Conservation (phyloP, 1,140 invertebrate species). For the Aleiodes sp. region DNA sequence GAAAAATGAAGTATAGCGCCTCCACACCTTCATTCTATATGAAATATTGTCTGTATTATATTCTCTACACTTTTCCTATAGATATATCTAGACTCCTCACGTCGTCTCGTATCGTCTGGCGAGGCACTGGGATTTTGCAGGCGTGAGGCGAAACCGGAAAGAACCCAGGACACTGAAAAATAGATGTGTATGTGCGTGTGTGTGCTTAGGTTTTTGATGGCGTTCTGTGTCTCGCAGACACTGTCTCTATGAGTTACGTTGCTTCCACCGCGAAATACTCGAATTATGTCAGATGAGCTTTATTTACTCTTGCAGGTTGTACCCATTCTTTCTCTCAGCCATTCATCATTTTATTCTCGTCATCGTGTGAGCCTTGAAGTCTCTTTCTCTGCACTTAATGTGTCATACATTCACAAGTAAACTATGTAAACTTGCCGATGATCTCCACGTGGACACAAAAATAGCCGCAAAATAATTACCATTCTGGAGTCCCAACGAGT, state of each 20-base stretch:
- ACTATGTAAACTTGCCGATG: no score
- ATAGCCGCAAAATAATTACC: no score
- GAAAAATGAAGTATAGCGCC: slow-evolving; percentile 15
- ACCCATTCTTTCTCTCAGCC: not conserved
- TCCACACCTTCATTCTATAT: not conserved
- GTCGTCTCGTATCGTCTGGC: slow-evolving; percentile 28
- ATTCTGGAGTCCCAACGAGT: no score
- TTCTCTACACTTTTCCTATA: not conserved
- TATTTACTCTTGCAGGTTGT: slow-evolving; percentile 29
- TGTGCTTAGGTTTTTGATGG: not conserved
- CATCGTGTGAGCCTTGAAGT: not conserved
- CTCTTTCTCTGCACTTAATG: not conserved
- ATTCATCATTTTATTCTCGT: not conserved
- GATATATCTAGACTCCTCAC: slow-evolving; percentile 17
- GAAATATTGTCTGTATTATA: slow-evolving; percentile 10
- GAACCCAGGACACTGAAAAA: slow-evolving; percentile 13
- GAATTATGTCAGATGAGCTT: slow-evolving; percentile 41
- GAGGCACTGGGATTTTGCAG: slow-evolving; percentile 28
- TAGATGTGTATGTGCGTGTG: not conserved
- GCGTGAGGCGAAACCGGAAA: slow-evolving; percentile 27
- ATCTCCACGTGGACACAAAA: no score
- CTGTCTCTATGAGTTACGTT: slow-evolving; percentile 35
- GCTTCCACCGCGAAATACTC: slow-evolving; percentile 30
- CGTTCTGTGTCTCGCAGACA: not conserved
- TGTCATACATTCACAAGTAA: no score